Conservation (phyloP, 1,140 invertebrate species). For the Anadara kagoshimensis region DNA sequence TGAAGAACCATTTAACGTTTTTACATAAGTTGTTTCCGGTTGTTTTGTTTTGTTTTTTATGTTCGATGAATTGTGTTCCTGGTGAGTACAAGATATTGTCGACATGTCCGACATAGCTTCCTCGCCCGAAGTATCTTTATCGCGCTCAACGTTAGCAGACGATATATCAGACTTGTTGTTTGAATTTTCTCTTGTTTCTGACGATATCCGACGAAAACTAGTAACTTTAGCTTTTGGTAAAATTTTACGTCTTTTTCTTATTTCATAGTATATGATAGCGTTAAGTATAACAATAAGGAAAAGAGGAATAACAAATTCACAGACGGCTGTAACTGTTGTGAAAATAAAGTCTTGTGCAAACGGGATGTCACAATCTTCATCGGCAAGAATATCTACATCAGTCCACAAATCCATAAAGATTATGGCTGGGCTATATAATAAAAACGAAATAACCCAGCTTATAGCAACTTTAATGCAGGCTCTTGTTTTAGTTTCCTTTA, state of each 20-base stretch:
- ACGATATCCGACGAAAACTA: too few relatives aligned
- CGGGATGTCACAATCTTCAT: conserved; percentile 52
- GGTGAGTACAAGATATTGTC: too few relatives aligned
- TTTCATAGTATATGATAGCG: conserved; percentile 45
- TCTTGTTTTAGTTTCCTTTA: conserved; percentile 32
- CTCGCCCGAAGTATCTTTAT: too few relatives aligned
- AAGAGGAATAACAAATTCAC: conserved; percentile 59
- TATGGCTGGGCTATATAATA: conserved; percentile 56
- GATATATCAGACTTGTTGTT: too few relatives aligned
- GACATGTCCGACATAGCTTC: too few relatives aligned
- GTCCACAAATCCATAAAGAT: conserved; percentile 56
- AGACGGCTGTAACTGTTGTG: conserved; percentile 43
- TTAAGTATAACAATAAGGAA: conserved; percentile 42
- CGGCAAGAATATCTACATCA: conserved; percentile 32
- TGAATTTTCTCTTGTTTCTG: too few relatives aligned
- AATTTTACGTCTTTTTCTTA: conserved; percentile 29
- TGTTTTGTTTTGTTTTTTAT: too few relatives aligned
- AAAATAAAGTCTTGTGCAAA: conserved; percentile 48
- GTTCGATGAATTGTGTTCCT: too few relatives aligned
- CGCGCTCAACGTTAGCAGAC: too few relatives aligned
- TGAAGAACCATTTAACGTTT: too few relatives aligned
- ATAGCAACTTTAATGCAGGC: conserved; percentile 37
- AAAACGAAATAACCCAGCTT: conserved; percentile 50
- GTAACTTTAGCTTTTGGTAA: too few relatives aligned
- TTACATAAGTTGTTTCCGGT: too few relatives aligned